Conservation (phyloP, 2,797 vertebrate species). For the Enteromius argenteus region DNA sequence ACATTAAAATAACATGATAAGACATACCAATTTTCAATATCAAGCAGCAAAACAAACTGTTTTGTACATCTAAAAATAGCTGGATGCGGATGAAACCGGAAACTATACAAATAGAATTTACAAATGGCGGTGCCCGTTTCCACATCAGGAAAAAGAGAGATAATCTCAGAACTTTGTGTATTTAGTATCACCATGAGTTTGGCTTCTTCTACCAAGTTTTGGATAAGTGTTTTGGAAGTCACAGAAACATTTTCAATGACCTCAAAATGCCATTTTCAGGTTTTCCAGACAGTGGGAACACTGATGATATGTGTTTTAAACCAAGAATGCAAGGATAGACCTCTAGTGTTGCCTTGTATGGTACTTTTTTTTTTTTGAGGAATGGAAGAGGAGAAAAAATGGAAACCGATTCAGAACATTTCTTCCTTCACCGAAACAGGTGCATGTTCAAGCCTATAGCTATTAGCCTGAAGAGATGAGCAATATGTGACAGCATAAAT, state of each 20-base stretch:
- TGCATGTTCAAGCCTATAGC: slow-evolving; percentile 21
- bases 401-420: not conserved
- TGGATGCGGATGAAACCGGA: too few relatives aligned
- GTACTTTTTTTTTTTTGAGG: not conserved
- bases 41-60: too few relatives aligned
- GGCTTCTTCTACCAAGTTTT: not conserved
- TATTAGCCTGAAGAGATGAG: slow-evolving; percentile 37
- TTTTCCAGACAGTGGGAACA: not conserved
- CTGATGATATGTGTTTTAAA: not conserved
- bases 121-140: too few relatives aligned
- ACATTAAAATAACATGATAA: too few relatives aligned
- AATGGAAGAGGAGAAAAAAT: not conserved
- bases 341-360: not conserved
- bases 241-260: not conserved
- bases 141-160: too few relatives aligned
- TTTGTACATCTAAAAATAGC: too few relatives aligned
- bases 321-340: not conserved
- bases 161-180: not conserved
- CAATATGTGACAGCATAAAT: slow-evolving; percentile 26
- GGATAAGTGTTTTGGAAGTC: not conserved
- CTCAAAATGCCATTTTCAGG: not conserved
- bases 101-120: too few relatives aligned
- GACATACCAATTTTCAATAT: too few relatives aligned
- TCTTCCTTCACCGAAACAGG: slow-evolving; percentile 14
- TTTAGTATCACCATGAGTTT: not conserved